phyloP scores from a whole-genome alignment of 2,888 invertebrate genomes.

The Aquatica leii region DNA sequence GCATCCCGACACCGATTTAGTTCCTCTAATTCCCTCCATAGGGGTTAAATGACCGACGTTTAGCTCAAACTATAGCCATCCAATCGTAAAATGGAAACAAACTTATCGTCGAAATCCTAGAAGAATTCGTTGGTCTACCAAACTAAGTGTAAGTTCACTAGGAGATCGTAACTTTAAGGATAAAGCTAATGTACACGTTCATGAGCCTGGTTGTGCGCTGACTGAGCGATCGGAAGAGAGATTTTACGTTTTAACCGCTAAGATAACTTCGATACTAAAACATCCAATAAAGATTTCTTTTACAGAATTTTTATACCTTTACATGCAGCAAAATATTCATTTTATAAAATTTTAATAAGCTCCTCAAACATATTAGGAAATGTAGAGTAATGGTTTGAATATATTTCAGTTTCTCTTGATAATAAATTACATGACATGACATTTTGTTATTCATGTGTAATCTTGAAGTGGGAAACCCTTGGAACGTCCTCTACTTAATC shows the following conservation, averaged over 20 bases:
- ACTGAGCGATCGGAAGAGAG: conserved; percentile 48
- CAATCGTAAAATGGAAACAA: conserved; percentile 44
- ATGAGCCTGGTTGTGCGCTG: conserved; percentile 41
- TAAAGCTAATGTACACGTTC: conserved; percentile 49
- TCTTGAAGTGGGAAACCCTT: too few relatives aligned
- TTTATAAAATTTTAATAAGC: neutral
- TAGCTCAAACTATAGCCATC: conserved; percentile 46
- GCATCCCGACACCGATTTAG: conserved; percentile 49
- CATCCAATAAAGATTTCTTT: conserved; percentile 25
- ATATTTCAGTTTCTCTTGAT: too few relatives aligned
- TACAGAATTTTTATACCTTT: conserved; percentile 23
- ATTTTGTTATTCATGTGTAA: too few relatives aligned
- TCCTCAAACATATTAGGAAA: neutral
- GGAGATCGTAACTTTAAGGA: conserved; percentile 49
- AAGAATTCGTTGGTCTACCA: conserved; percentile 46
- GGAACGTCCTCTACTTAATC: too few relatives aligned
- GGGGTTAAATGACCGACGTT: conserved; percentile 51
- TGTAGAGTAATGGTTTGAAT: too few relatives aligned
- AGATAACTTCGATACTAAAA: conserved; percentile 34
- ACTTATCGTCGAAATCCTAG: conserved; percentile 32
- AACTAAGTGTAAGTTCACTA: conserved; percentile 46
- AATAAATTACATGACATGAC: too few relatives aligned
- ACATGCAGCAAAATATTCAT: neutral
- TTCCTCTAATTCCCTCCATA: conserved; percentile 49
- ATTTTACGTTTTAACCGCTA: conserved; percentile 40